phyloP scores from a whole-genome alignment of 2,888 invertebrate species.

The Himalopsyche kuldschensis region DNA sequence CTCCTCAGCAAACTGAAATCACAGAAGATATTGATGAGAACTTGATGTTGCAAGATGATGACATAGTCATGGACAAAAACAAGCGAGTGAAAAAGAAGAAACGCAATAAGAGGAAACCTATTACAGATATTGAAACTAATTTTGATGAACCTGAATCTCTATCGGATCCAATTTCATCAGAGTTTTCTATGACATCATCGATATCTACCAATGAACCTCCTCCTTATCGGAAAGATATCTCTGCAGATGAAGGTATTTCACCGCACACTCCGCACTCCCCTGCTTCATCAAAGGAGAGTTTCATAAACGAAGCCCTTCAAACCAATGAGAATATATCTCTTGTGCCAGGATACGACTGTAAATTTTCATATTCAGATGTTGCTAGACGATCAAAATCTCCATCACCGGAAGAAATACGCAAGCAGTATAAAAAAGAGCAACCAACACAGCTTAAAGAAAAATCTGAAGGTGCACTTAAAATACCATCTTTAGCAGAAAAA shows the following conservation, averaged over 20 bases:
- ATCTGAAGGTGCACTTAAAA: background rate
- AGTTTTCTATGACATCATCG: slow-evolving; percentile 53
- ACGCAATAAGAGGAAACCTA: slow-evolving; percentile 49
- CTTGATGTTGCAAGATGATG: slow-evolving; percentile 37
- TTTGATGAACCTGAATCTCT: slow-evolving; percentile 52
- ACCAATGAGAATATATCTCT: slow-evolving; percentile 49
- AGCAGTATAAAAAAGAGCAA: background rate
- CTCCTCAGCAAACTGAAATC: slow-evolving; percentile 45
- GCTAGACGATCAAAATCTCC: slow-evolving; percentile 36
- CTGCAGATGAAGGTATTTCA: slow-evolving; percentile 57
- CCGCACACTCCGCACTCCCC: slow-evolving; percentile 54
- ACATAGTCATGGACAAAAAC: slow-evolving; percentile 38
- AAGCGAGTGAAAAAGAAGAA: slow-evolving; percentile 49
- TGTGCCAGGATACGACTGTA: slow-evolving; percentile 43
- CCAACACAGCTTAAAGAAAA: background rate
- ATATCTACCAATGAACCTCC: slow-evolving; percentile 53
- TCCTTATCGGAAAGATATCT: slow-evolving; percentile 49
- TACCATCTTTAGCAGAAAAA: background rate
- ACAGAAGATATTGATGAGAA: slow-evolving; percentile 27
- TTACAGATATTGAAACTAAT: slow-evolving; percentile 52
- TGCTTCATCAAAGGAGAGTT: slow-evolving; percentile 49
- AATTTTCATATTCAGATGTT: slow-evolving; percentile 37
- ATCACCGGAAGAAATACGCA: slow-evolving; percentile 21
- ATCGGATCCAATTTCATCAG: slow-evolving; percentile 57
- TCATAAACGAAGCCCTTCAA: slow-evolving; percentile 45